Base-by-base conservation (phyloP, 1,140 invertebrate species). In the Drosophila azteca region DNA sequence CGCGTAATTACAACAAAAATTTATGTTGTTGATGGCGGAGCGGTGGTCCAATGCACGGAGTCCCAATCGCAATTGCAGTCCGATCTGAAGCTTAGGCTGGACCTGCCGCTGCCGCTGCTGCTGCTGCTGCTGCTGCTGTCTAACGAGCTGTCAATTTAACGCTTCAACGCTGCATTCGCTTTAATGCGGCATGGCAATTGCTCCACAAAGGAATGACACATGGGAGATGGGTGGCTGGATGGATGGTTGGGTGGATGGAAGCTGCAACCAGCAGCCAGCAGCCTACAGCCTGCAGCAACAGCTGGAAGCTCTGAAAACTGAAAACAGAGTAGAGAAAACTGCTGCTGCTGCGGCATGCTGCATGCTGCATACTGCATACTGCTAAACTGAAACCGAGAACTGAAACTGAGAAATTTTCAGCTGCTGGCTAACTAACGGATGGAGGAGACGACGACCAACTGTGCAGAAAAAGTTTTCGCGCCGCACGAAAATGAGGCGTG, bases 81-180 rank as follows among this genome's bases (percentile, higher is more conserved):
- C 35, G 4, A 39, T 39, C 54, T 24, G 29, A 41, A 26, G 46
- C 63, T 50, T 49, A 50, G 43, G 57, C 67, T 81, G 72, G 67
- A 73, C 63, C 67, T 77, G 79, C 79, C 74, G 82, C 68, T 71
- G 70, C 79, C 74, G 82, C 68, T 71, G 70, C 79, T 78, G 82
- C 68, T 71, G 70, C 79, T 78, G 82, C 68, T 71, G 70, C 17
- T 0, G 17, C 79, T 78, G 82, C 68, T 71, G 70, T 77, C 82
- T 87, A 87, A 87, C 82, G 80, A 87, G 82, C 82, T 88, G 83
- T 88, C 85, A 88, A 88, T 87, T 87, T 88, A 88, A 87, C 82
- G 82, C 82, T 88, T 87, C 83, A 87, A 79, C 79, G 82, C 75
- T 77, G 79, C 66, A 82, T 83, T 83, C 61, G 80, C 41, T 68